A percentile compares a stretch with the other conserved stretches of the same genome.
phyloP scores from a whole-genome alignment of 2,113 vertebrate species.

The Orcinus orca region DNA sequence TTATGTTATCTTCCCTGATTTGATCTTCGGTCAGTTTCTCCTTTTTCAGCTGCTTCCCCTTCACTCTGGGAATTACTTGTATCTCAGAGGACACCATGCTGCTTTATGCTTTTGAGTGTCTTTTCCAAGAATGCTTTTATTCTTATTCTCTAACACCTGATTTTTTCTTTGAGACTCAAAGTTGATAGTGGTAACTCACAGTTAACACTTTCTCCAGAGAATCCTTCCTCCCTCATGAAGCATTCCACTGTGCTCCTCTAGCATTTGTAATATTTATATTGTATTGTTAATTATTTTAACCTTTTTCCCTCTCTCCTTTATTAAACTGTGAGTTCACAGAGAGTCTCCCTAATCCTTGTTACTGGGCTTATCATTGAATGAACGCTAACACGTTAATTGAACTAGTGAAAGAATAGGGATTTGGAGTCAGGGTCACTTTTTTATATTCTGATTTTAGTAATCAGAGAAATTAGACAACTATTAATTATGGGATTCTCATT shows the following conservation, averaged over 20 bases:
- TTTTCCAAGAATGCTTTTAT: conserved; percentile 1
- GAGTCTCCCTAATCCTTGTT: neutral
- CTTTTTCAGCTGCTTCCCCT: neutral
- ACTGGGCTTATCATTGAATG: neutral
- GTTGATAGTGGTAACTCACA: neutral
- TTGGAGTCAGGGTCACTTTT: neutral
- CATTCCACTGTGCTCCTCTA: neutral
- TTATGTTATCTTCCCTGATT: neutral
- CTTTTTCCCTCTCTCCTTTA: neutral
- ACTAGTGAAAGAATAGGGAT: neutral
- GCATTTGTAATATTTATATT: neutral
- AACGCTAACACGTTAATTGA: neutral
- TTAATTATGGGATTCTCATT: neutral
- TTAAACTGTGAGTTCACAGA: neutral
- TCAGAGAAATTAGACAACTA: neutral
- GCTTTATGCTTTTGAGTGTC: neutral
- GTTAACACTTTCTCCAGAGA: neutral
- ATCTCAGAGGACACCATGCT: neutral
- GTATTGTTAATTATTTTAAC: neutral
- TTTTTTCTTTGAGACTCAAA: conserved; percentile 7
- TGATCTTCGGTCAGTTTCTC: neutral
- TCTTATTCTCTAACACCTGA: neutral
- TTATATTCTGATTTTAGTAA: conserved; percentile 15
- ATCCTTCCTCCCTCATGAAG: neutral
- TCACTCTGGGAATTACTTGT: neutral